Base-by-base conservation (phyloP, 92 coral and sea anemone genomes). In the Galaxea fascicularis region DNA sequence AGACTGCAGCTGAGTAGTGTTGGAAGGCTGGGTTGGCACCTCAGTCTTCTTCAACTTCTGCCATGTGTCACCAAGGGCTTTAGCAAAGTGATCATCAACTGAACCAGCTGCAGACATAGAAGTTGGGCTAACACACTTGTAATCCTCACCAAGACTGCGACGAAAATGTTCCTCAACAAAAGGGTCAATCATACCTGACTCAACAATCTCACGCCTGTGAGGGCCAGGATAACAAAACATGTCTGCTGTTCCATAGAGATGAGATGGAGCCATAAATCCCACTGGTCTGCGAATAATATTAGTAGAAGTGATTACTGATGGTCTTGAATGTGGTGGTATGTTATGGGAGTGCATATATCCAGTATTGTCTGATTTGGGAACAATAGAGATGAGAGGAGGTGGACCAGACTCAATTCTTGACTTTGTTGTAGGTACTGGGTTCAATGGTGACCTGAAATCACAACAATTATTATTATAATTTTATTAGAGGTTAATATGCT, bases 131-230 rank as follows among this genome's bases (percentile, higher is more conserved):
- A 97, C 98, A 63, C 92, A 93, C 57, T 87, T 88, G 71, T 97
- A 97, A 72, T 97, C 99, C 73, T 93, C 91, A 12, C 99, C 99
- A 69, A 97, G 94, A 69, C 98, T 95, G 54, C 99, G 92, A 62
- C 98, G 86, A 79, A 97, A 97, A 77, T 97, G 99, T 93, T 97
- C 99, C 73, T 97, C 99, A 76, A 97, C 99, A 89, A 97, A 95
- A 26, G 99, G 99, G 79, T 97, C 99, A 86, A 86, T 88, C 73
- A 78, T 85, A 69, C 89, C 95, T 67, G 99, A 86, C 71, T 92
- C 93, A 16, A 93, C 84, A 47, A 95, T 88, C 79, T 97, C 98
- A 71, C 96, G 86, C 49, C 98, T 84, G 90, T 93, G 95, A 58
- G 90, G 73, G 35, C 91, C 94, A 24, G 91, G 93, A 54, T 89